Evolutionary conservation across 2,113 vertebrate genomes (phyloP).

Genomic region (Poicephalus meyeri): DNA sequence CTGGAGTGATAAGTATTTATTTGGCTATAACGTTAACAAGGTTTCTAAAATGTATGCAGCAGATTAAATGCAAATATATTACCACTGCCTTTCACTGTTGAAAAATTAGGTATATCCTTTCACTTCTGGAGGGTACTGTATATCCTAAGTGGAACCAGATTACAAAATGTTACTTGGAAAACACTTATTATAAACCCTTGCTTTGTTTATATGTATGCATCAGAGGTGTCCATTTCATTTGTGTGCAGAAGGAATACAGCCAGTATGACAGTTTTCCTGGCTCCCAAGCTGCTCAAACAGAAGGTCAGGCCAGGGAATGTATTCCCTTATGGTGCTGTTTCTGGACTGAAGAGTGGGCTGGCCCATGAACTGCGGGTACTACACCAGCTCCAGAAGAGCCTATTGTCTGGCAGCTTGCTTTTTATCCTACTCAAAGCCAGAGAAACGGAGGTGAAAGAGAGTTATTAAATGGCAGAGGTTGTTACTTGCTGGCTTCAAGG

Average conservation of each 20-base stretch:
- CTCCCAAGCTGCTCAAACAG: neutral
- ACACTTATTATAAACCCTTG: neutral
- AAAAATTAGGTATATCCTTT: neutral
- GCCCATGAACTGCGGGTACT: neutral
- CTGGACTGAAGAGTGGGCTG: neutral
- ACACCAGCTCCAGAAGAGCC: neutral
- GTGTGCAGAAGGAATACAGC: neutral
- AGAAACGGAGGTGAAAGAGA: neutral
- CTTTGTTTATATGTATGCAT: neutral
- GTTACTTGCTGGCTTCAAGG: neutral
- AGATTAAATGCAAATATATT: neutral
- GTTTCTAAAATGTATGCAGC: neutral
- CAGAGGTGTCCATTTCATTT: neutral
- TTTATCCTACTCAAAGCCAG: neutral
- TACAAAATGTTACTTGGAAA: neutral
- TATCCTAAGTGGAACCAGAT: neutral
- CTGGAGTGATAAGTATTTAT: conserved; percentile 6
- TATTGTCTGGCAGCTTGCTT: neutral
- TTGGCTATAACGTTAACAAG: neutral
- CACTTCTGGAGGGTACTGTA: neutral
- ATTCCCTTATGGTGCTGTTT: neutral
- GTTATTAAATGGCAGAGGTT: neutral
- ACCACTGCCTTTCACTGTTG: neutral
- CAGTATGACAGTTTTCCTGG: neutral
- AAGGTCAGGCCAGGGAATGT: neutral